Conservation (phyloP, 2,113 vertebrate species). For the Garra rufa region DNA sequence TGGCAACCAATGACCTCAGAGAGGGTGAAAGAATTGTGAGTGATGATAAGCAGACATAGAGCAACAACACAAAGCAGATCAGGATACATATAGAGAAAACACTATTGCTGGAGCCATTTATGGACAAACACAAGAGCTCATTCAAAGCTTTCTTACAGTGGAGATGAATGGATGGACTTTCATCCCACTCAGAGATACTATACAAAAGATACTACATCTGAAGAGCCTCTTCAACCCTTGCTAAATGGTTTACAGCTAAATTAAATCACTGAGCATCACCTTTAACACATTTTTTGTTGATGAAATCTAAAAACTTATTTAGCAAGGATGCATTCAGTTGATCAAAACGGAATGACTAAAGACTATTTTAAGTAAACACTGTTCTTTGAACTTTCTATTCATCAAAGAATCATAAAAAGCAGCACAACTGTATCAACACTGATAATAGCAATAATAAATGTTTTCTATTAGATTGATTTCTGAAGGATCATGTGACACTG, state of each 20-base stretch:
- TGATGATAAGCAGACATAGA: constrained; percentile 28
- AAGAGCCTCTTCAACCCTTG: not conserved
- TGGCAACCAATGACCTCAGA: not conserved
- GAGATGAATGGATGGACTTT: not conserved
- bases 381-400: not conserved
- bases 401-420: not conserved
- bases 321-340: not conserved
- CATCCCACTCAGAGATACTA: not conserved
- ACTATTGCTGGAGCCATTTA: not conserved
- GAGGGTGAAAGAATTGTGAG: constrained; percentile 47
- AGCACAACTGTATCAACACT: not conserved
- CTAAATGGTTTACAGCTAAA: not conserved
- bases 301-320: not conserved
- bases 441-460: not conserved
- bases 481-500: not conserved
- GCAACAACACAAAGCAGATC: not conserved
- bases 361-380: not conserved
- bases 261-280: not conserved
- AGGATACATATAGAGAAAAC: not conserved
- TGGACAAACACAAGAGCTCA: constrained; percentile 7
- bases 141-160: not conserved
- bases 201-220: not conserved
- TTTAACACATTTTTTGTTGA: not conserved
- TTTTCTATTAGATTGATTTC: not conserved
- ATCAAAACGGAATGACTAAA: not conserved